Evolutionary conservation across 2,888 invertebrate species (phyloP).

Genomic region (Byasa hedistus): DNA sequence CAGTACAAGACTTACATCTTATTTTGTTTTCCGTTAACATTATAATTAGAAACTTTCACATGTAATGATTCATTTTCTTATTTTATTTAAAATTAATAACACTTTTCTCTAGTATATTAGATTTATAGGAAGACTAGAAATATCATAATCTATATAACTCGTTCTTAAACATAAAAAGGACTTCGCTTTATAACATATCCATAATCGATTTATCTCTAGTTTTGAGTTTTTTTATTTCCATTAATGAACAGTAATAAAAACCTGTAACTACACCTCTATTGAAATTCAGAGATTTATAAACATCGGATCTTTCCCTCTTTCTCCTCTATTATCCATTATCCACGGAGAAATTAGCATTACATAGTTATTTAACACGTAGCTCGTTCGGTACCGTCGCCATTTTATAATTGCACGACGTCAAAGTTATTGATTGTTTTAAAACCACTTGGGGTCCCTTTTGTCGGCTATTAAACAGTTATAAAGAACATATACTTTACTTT

Average conservation of each 20-base stretch:
- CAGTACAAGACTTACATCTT: background rate
- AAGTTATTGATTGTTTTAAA: conserved; percentile 15
- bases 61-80: no score
- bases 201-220: no score
- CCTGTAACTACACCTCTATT: no score
- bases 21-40: background rate
- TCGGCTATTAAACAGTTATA: conserved; percentile 20
- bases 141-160: no score
- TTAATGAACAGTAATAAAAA: no score
- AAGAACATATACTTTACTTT: conserved; percentile 12
- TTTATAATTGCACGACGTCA: conserved; percentile 24
- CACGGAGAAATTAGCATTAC: conserved; percentile 26
- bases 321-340: conserved; percentile 24
- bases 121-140: background rate
- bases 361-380: conserved; percentile 14
- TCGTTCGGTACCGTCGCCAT: background rate
- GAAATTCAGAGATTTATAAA: no score
- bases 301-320: conserved; percentile 4
- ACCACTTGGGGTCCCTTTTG: conserved; percentile 17
- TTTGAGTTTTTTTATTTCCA: no score
- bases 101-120: background rate
- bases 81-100: background rate
- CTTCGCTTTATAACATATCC: no score
- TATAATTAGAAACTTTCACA: no score
- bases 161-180: no score